Percentiles rank a stretch among this genome's conserved stretches.
These are phyloP conservation scores for Coptodon bakossiorum DNA, from an alignment of 2,113 vertebrate species.

Conservation along the genomic window DNA sequence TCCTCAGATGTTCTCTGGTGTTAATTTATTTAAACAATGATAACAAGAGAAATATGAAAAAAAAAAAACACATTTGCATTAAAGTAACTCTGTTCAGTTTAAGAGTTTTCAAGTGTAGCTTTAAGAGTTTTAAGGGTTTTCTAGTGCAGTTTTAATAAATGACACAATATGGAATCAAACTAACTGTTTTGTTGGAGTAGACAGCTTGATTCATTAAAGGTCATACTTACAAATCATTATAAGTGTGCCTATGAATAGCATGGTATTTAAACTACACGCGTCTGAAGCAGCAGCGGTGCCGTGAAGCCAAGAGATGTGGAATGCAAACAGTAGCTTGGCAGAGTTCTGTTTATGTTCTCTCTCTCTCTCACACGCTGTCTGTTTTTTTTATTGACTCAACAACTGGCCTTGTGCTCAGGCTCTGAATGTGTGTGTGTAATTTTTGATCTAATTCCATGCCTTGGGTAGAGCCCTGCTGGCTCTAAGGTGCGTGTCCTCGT, in stretches of 20 bases:
- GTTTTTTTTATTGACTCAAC: conserved; percentile 59
- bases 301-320: conserved; percentile 23
- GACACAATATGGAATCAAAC: background rate
- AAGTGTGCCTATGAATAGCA: conserved; percentile 1
- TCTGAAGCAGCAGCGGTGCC: conserved; percentile 13
- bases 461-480: conserved; percentile 37
- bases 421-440: background rate
- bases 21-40: background rate
- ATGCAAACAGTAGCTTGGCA: conserved; percentile 64
- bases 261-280: background rate
- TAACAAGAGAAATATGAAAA: background rate
- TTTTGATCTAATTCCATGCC: conserved; percentile 42
- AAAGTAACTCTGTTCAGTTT: background rate
- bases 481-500: conserved; percentile 41
- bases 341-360: conserved; percentile 49
- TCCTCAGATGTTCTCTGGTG: background rate
- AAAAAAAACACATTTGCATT: background rate
- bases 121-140: background rate
- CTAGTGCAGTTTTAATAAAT: background rate
- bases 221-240: background rate
- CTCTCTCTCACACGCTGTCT: conserved; percentile 10
- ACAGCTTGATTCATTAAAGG: background rate
- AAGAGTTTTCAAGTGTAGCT: background rate
- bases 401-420: conserved; percentile 37
- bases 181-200: background rate